Conservation (phyloP, 2,888 invertebrate genomes). For the Malthinus seriepunctatus region DNA sequence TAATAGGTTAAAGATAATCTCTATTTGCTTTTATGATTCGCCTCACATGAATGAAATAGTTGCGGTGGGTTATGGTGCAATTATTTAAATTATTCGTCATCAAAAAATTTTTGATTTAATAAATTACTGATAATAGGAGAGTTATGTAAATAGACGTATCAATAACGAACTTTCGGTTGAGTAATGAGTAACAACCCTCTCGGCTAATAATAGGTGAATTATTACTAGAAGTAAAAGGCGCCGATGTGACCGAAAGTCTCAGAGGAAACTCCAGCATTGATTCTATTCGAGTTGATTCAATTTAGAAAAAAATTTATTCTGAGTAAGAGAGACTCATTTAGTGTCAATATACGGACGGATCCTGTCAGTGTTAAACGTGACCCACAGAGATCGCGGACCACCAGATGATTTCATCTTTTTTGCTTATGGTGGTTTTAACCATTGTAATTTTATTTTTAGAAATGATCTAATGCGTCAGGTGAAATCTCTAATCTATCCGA, state of each 20-base stretch:
- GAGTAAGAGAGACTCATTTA: slow-evolving; percentile 1
- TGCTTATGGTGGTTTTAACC: slow-evolving; percentile 8
- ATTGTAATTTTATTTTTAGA: slow-evolving; percentile 34
- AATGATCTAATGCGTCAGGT: slow-evolving; percentile 29
- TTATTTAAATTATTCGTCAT: too few relatives aligned
- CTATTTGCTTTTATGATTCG: too few relatives aligned
- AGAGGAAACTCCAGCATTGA: slow-evolving; percentile 24
- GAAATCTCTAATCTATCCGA: slow-evolving; percentile 30
- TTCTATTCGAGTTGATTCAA: too few relatives aligned
- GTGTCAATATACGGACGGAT: slow-evolving; percentile 28
- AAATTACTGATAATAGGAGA: neutral
- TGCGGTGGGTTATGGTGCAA: too few relatives aligned
- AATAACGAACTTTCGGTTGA: slow-evolving; percentile 19
- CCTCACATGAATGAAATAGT: too few relatives aligned
- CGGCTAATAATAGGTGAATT: slow-evolving; percentile 1
- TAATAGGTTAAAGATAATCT: too few relatives aligned
- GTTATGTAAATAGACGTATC: neutral
- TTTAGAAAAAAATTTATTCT: too few relatives aligned
- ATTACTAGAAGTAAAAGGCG: slow-evolving; percentile 17
- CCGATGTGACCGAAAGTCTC: slow-evolving; percentile 12
- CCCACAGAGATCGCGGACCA: slow-evolving; percentile 27
- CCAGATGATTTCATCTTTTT: slow-evolving; percentile 32
- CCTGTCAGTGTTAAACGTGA: slow-evolving; percentile 22
- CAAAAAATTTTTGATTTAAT: too few relatives aligned
- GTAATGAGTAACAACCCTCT: slow-evolving; percentile 14